phyloP scores from a whole-genome alignment of 2,113 vertebrate genomes.

The Cygnus buccinator region DNA sequence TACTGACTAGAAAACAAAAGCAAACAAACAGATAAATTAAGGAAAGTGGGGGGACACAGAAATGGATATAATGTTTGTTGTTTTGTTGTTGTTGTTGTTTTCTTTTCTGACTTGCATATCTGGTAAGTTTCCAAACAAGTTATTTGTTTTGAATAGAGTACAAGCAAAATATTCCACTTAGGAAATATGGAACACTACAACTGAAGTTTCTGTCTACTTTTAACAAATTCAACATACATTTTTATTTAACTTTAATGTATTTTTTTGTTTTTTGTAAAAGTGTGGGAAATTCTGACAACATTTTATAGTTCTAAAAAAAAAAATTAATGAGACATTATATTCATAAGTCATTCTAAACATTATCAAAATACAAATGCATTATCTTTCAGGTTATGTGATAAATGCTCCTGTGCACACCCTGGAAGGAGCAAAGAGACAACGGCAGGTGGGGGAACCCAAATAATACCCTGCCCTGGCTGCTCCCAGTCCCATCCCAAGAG shows the following conservation, averaged over 20 bases:
- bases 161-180: background rate
- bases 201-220: background rate
- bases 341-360: background rate
- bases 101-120: background rate
- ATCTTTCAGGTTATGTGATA: background rate
- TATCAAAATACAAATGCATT: background rate
- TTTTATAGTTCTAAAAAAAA: background rate
- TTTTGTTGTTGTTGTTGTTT: too few species aligned
- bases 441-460: background rate
- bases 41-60: fast-evolving
- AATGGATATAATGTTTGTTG: background rate
- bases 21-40: background rate
- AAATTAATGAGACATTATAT: background rate
- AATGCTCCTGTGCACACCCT: background rate
- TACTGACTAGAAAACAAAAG: background rate
- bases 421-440: background rate
- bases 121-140: background rate
- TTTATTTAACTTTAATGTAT: background rate
- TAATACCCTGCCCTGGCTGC: background rate
- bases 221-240: background rate
- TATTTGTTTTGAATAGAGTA: background rate
- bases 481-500: background rate
- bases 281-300: background rate
- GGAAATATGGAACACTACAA: background rate
- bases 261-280: background rate